Evolutionary conservation across 2,113 vertebrate species (phyloP).

Genomic region (Notechis scutatus): DNA sequence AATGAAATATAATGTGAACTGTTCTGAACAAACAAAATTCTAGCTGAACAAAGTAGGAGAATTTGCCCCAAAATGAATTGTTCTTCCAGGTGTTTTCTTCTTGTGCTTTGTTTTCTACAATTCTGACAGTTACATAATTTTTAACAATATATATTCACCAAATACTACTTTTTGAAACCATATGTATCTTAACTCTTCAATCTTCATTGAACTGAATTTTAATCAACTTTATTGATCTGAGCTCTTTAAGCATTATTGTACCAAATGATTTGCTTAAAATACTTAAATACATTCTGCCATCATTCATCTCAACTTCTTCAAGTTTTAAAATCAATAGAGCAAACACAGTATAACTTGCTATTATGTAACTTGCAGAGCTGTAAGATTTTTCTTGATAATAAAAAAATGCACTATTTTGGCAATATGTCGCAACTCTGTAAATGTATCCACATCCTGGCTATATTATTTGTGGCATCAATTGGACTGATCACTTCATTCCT

Average conservation of each 20-base stretch:
- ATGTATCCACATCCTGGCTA: constrained; percentile 45
- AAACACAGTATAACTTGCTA: constrained; percentile 8
- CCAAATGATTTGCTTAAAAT: background rate
- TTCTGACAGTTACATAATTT: background rate
- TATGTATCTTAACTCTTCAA: background rate
- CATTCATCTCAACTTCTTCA: constrained; percentile 14
- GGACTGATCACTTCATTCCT: constrained; percentile 62
- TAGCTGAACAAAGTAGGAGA: background rate
- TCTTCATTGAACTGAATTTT: background rate
- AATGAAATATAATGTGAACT: background rate
- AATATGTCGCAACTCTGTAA: constrained; percentile 29
- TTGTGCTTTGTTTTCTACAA: background rate
- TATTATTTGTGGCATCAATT: constrained; percentile 30
- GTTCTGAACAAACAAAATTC: background rate
- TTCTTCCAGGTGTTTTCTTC: background rate
- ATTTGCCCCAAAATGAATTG: background rate
- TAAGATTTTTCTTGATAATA: constrained; percentile 26
- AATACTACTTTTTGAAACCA: background rate
- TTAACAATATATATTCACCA: background rate
- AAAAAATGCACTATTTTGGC: background rate
- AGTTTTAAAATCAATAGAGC: constrained; percentile 19
- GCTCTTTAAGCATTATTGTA: background rate
- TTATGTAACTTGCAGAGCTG: constrained; percentile 6
- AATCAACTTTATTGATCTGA: background rate
- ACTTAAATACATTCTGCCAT: background rate